Conservation (phyloP, 2,888 invertebrate genomes). For the Leptothorax acervorum region DNA sequence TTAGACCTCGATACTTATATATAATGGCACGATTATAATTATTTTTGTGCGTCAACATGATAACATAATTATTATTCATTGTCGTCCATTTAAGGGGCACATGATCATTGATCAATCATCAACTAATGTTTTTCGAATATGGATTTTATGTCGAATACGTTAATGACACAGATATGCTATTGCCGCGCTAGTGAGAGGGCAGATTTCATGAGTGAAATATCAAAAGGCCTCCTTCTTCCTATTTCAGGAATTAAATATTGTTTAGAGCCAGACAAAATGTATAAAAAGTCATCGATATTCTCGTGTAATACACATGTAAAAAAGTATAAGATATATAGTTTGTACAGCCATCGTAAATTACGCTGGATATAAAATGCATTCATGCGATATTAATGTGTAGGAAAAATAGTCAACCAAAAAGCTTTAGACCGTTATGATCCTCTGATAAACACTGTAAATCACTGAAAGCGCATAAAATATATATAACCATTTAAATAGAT, state of each 20-base stretch:
- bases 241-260: conserved; percentile 14
- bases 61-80: conserved; percentile 20
- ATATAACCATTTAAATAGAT: conserved; percentile 43
- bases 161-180: conserved; percentile 28
- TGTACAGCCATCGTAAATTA: conserved; percentile 15
- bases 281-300: conserved; percentile 17
- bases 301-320: neutral
- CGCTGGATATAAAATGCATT: conserved; percentile 9
- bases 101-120: conserved; percentile 22
- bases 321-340: conserved; percentile 13
- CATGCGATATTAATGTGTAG: conserved; percentile 2
- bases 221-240: conserved; percentile 3
- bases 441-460: neutral
- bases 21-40: conserved; percentile 72
- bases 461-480: conserved; percentile 24
- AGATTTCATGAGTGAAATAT: conserved; percentile 32
- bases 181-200: conserved; percentile 7
- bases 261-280: conserved; percentile 23
- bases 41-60: conserved; percentile 64
- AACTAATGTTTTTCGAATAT: conserved; percentile 20
- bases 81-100: neutral
- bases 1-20: conserved; percentile 58
- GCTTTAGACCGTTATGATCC: conserved; percentile 15
- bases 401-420: conserved; percentile 1
- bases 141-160: conserved; percentile 11